Conservation (phyloP, 2,888 invertebrate genomes). For the Penaeus monodon region DNA sequence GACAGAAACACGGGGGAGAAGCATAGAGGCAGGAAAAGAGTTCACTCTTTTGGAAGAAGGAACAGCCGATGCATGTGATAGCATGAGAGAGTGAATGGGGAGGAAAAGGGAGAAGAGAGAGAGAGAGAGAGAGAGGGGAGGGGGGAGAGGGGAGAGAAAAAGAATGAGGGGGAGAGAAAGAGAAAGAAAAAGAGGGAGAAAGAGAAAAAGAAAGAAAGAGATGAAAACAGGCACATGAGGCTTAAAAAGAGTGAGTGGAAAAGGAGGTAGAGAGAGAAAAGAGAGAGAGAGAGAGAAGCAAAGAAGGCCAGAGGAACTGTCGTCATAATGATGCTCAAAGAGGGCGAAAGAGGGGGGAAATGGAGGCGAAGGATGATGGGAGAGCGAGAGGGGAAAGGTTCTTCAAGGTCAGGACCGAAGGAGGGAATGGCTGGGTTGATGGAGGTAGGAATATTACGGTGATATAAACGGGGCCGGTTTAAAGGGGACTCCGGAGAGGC, state of each 20-base stretch:
- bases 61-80: not conserved
- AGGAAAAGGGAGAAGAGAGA: not conserved
- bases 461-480: not conserved
- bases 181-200: not conserved
- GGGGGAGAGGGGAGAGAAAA: not conserved
- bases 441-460: not conserved
- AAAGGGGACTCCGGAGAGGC: too few relatives aligned
- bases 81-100: not conserved
- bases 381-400: not conserved
- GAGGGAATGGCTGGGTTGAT: not conserved
- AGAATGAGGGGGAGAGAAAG: not conserved
- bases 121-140: not conserved
- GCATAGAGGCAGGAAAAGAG: not conserved
- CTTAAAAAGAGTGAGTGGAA: too few relatives aligned
- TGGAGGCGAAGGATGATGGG: too few relatives aligned
- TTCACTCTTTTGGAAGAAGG: not conserved
- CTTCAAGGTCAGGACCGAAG: conserved; percentile 8
- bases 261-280: too few relatives aligned
- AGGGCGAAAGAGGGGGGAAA: too few relatives aligned
- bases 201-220: not conserved
- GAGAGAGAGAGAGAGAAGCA: conserved; percentile 3
- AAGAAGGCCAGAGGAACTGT: not conserved
- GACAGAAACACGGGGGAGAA: not conserved
- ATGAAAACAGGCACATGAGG: not conserved
- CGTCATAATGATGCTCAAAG: not conserved